phyloP scores from a whole-genome alignment of 2,797 vertebrate species.

The Siniperca obscura region DNA sequence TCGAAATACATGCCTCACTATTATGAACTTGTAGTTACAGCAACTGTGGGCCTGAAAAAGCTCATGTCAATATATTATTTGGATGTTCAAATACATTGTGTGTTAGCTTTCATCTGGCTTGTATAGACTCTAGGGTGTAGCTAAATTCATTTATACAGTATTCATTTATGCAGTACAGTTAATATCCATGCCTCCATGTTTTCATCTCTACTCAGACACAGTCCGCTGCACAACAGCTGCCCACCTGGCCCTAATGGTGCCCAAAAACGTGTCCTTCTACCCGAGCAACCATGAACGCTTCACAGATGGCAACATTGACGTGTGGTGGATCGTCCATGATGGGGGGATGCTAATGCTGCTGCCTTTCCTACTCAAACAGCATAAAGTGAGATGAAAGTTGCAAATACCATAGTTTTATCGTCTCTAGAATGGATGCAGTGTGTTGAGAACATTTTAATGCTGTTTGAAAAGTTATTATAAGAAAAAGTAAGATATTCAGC shows the following conservation, averaged over 20 bases:
- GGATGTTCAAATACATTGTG: neutral
- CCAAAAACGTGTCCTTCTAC: conserved; percentile 98
- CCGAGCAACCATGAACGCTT: conserved; percentile 98
- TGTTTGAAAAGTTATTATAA: neutral
- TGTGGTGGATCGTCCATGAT: conserved; percentile 99
- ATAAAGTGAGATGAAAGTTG: conserved; percentile 87
- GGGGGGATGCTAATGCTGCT: conserved; percentile 99
- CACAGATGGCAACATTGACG: conserved; percentile 95
- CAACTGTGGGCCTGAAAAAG: neutral
- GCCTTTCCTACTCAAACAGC: conserved; percentile 97
- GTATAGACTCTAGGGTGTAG: neutral
- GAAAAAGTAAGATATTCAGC: no score
- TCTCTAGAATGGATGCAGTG: neutral
- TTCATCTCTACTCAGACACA: conserved; percentile 85
- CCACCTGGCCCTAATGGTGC: conserved; percentile 95
- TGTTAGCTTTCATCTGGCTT: neutral
- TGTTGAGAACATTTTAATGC: neutral
- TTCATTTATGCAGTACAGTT: conserved; percentile 10
- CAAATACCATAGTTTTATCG: neutral
- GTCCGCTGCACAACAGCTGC: conserved; percentile 97
- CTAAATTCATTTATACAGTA: neutral
- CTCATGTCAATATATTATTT: neutral
- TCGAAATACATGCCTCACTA: neutral
- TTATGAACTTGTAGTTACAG: neutral
- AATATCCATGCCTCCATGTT: conserved; percentile 23